These are phyloP conservation scores for Pseudorasbora parva DNA, from an alignment of 2,113 vertebrate species.

Conservation along the genomic window DNA sequence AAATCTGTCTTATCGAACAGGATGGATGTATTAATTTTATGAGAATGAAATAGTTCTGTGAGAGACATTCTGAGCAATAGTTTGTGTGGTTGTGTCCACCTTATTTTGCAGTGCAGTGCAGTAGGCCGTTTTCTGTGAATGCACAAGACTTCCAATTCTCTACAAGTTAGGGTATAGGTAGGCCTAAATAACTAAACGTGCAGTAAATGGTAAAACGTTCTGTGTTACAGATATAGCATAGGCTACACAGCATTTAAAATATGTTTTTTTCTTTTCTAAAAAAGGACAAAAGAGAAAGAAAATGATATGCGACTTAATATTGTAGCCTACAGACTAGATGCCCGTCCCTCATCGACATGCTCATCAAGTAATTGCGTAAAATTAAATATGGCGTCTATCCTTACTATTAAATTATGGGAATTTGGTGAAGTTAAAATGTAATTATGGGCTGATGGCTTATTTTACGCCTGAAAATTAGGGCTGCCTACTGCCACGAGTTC, in stretches of 20 bases:
- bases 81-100: not conserved
- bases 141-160: too few relatives aligned
- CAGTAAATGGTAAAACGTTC: too few relatives aligned
- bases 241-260: not conserved
- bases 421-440: conserved; percentile 1
- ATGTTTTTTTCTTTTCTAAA: not conserved
- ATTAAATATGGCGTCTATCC: not conserved
- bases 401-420: not conserved
- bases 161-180: too few relatives aligned
- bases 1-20: not conserved
- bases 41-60: not conserved
- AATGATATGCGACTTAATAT: not conserved
- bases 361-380: not conserved
- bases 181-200: too few relatives aligned
- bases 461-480: not conserved
- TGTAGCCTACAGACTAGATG: not conserved
- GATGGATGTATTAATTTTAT: not conserved
- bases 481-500: not conserved
- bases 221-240: too few relatives aligned
- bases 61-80: not conserved
- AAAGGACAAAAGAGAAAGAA: too few relatives aligned
- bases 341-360: not conserved
- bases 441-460: not conserved
- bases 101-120: too few relatives aligned
- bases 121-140: too few relatives aligned